Percentiles rank a stretch among this genome's conserved stretches.
phyloP scores from a whole-genome alignment of 1,140 invertebrate genomes.

The Drosophila sproati region DNA sequence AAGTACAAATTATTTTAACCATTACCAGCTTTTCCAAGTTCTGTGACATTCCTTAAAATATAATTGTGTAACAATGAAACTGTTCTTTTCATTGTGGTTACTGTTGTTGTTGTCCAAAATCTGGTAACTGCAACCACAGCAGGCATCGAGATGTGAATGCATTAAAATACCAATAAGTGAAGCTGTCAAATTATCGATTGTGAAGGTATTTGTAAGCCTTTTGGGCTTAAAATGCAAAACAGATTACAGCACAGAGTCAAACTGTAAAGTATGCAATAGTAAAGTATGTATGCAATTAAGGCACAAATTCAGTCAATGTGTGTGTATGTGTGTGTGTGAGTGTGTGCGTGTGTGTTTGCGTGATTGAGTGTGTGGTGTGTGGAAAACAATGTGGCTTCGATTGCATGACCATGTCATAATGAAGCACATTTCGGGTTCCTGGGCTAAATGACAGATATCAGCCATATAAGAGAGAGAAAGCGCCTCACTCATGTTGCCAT shows the following conservation, averaged over 20 bases:
- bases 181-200: conserved; percentile 47
- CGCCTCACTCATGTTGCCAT: conserved; percentile 58
- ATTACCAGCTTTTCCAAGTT: background rate
- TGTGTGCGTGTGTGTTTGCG: conserved; percentile 13
- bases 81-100: background rate
- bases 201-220: conserved; percentile 24
- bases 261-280: conserved; percentile 35
- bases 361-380: conserved; percentile 12
- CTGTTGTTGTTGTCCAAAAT: background rate
- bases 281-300: conserved; percentile 49
- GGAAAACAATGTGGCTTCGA: conserved; percentile 52
- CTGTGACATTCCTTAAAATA: conserved; percentile 12
- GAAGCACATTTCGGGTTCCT: conserved; percentile 28
- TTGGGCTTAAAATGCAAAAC: conserved; percentile 39
- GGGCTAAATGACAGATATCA: conserved; percentile 42
- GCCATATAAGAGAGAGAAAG: conserved; percentile 18
- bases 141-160: background rate
- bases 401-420: conserved; percentile 57
- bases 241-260: conserved; percentile 35
- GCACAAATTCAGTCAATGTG: conserved; percentile 25
- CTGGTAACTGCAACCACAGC: conserved; percentile 2
- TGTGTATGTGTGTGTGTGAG: too few species aligned
- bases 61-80: background rate
- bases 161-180: conserved; percentile 22
- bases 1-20: background rate